Evolutionary conservation across 2,888 invertebrate species (phyloP).

Genomic region (Cephus sareptanus): DNA sequence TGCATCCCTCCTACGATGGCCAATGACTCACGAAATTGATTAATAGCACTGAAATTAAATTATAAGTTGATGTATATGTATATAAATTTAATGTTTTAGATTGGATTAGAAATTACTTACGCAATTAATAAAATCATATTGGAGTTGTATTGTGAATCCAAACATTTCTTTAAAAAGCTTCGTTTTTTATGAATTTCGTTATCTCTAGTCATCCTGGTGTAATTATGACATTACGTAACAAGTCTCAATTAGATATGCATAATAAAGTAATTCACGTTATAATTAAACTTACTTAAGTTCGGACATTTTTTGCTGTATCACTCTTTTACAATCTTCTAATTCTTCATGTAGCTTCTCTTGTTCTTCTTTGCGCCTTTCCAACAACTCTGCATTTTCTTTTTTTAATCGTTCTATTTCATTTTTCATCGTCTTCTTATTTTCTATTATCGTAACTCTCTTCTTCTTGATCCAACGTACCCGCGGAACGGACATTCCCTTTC

Average conservation of each 20-base stretch:
- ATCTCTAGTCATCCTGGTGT: background rate
- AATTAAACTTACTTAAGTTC: background rate
- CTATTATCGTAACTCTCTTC: background rate
- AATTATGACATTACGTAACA: background rate
- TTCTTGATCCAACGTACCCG: background rate
- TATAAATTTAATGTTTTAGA: background rate
- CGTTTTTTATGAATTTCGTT: conserved; percentile 12
- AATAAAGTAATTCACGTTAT: background rate
- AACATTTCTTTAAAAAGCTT: conserved; percentile 6
- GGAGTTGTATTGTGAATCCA: conserved; percentile 15
- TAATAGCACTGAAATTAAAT: background rate
- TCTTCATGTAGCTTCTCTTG: background rate
- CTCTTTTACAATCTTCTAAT: background rate
- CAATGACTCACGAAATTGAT: background rate
- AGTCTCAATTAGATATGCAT: background rate
- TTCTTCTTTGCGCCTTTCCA: background rate
- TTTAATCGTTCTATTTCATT: background rate
- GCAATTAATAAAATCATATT: conserved; percentile 14
- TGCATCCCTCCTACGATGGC: background rate
- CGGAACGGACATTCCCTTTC: background rate
- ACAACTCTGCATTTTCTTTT: background rate
- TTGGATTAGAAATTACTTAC: conserved; percentile 15
- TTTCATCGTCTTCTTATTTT: background rate
- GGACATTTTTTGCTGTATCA: background rate
- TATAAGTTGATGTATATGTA: background rate